Evolutionary conservation across 1,140 invertebrate genomes (phyloP), one percentile per base, ranked within the genome.

Genomic region (Zaprionus kolodkinae): DNA sequence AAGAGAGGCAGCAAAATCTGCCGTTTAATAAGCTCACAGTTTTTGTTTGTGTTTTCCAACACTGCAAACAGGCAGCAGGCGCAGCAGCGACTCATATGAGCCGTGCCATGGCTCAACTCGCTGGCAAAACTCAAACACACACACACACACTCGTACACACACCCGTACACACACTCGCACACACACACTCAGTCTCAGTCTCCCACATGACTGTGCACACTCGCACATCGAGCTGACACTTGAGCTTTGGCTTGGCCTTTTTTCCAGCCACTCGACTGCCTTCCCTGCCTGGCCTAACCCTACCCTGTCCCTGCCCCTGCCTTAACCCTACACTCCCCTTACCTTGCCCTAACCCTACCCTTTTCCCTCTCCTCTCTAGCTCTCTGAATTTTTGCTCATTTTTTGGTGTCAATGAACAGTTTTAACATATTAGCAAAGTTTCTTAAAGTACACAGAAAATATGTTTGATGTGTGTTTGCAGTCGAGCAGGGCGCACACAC

Each of bases 381-480:
- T 71, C 74, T 71, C 1, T 1, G 75, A 54, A 69, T 68, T 88
- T 88, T 84, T 87, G 83, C 80, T 87, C 80, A 88, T 83, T 87
- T 89, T 89, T 89, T 73, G 85, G 85, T 89, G 85, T 89, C 85
- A 89, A 89, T 89, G 85, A 89, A 89, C 85, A 89, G 85, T 89
- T 89, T 89, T 89, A 89, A 89, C 85, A 89, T 89, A 89, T 89
- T 89, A 89, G 85, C 78, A 89, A 89, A 89, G 85, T 89, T 89
- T 89, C 86, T 76, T 81, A 88, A 89, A 89, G 86, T 89, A 89
- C 86, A 88, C 86, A 88, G 71, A 77, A 89, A 89, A 88, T 88
- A 88, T 89, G 78, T 89, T 89, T 88, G 81, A 89, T 88, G 85
- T 85, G 83, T 77, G 74, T 72, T 56, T 67, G 50, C 52, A 45